A percentile compares a stretch with the other conserved stretches of the same genome.
Conservation (phyloP, 1,140 invertebrate species). For the Augochlora pura region DNA sequence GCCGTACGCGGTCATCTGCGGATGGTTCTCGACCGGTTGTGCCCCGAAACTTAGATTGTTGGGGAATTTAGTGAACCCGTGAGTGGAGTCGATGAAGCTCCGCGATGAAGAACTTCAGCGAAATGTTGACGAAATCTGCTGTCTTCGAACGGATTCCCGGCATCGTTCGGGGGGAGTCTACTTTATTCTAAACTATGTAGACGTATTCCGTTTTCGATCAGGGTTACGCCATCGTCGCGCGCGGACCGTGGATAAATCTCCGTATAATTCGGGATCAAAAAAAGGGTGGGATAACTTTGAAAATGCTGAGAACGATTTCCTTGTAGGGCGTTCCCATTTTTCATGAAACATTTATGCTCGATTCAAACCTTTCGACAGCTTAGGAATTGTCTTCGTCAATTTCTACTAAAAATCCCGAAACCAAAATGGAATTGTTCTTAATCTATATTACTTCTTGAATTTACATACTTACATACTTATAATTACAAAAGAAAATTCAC, state of each 20-base stretch:
- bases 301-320: background rate
- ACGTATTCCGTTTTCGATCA: background rate
- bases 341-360: background rate
- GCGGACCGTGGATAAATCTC: background rate
- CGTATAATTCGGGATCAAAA: background rate
- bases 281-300: background rate
- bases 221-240: background rate
- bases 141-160: background rate
- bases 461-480: too few species aligned
- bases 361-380: too few species aligned
- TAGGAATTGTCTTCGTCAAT: too few species aligned
- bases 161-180: background rate
- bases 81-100: background rate
- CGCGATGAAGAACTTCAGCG: background rate
- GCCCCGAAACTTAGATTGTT: background rate
- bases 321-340: background rate
- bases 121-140: background rate
- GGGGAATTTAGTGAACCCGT: background rate
- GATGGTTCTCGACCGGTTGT: background rate
- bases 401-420: too few species aligned
- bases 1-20: conserved; percentile 3
- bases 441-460: too few species aligned
- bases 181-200: background rate
- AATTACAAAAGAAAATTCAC: too few species aligned
- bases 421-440: too few species aligned